phyloP scores from a whole-genome alignment of 1,140 invertebrate genomes.

The Chymomyza costata region DNA sequence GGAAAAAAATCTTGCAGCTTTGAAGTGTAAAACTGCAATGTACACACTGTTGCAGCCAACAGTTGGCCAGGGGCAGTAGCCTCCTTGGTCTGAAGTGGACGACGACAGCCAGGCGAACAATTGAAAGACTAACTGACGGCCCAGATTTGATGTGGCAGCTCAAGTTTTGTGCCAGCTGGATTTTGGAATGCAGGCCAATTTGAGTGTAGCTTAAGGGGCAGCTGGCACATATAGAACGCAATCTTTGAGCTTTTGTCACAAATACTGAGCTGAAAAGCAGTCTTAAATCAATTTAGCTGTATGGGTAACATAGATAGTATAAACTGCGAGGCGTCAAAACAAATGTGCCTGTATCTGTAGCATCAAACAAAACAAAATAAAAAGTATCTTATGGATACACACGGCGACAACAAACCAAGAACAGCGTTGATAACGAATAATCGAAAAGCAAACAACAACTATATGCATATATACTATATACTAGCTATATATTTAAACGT shows the following conservation, averaged over 20 bases:
- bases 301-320: too few relatives aligned
- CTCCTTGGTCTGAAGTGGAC: slow-evolving; percentile 36
- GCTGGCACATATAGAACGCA: slow-evolving; percentile 23
- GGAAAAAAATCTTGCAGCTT: too few relatives aligned
- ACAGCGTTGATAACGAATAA: slow-evolving; percentile 1
- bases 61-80: too few relatives aligned
- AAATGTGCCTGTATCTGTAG: too few relatives aligned
- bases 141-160: slow-evolving; percentile 62
- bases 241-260: slow-evolving; percentile 5
- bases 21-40: slow-evolving; percentile 9
- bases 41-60: too few relatives aligned
- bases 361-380: too few relatives aligned
- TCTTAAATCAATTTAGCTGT: slow-evolving; percentile 13
- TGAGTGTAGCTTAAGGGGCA: slow-evolving; percentile 46
- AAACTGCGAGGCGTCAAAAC: too few relatives aligned
- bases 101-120: slow-evolving; percentile 40
- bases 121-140: slow-evolving; percentile 31
- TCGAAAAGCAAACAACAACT: slow-evolving; percentile 2
- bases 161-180: slow-evolving; percentile 41
- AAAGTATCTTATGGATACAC: slow-evolving; percentile 28
- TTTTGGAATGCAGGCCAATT: slow-evolving; percentile 42
- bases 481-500: background rate
- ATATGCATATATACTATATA: too few relatives aligned
- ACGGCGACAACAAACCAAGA: background rate
- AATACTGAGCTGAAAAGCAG: background rate